Percentiles rank a stretch among this genome's conserved stretches.
These are phyloP conservation scores for Camarhynchus parvulus DNA, from an alignment of 2,113 vertebrate genomes.

Conservation along the genomic window DNA sequence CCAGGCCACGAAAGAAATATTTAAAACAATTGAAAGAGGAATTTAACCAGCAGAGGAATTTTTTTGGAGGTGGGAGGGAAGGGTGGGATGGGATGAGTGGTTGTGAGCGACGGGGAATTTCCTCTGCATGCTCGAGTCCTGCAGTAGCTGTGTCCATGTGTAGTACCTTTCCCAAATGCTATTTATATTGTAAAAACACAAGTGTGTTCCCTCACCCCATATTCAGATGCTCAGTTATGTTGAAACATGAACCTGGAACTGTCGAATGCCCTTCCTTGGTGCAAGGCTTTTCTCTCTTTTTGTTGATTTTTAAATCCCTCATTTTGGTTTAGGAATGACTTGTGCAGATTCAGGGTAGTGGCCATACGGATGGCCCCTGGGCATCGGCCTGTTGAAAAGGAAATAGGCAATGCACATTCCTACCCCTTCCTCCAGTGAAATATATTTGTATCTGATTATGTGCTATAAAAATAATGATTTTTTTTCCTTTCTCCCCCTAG, in stretches of 20 bases:
- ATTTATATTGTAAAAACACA: conserved; percentile 69
- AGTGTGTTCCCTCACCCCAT: not conserved
- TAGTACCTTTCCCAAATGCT: conserved; percentile 37
- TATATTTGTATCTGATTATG: conserved; percentile 52
- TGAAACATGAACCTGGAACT: conserved; percentile 42
- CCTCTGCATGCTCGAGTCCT: conserved; percentile 58
- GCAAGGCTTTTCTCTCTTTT: not conserved
- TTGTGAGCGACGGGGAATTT: not conserved
- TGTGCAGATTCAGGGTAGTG: not conserved
- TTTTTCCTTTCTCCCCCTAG: not conserved
- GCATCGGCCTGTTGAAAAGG: not conserved
- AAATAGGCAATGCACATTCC: conserved; percentile 15
- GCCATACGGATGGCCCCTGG: not conserved
- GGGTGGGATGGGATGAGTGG: not conserved
- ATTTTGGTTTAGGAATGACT: not conserved
- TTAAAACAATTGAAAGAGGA: conserved; percentile 17
- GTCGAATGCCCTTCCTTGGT: not conserved
- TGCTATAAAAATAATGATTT: conserved; percentile 46
- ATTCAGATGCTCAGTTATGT: conserved; percentile 4
- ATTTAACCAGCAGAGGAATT: conserved; percentile 14
- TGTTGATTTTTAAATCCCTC: not conserved
- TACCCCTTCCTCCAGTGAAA: not conserved
- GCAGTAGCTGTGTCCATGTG: conserved; percentile 24
- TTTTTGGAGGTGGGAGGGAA: not conserved
- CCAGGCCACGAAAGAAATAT: conserved; percentile 4